Conservation (phyloP, 2,797 vertebrate genomes). For the Cyclura pinguis region DNA sequence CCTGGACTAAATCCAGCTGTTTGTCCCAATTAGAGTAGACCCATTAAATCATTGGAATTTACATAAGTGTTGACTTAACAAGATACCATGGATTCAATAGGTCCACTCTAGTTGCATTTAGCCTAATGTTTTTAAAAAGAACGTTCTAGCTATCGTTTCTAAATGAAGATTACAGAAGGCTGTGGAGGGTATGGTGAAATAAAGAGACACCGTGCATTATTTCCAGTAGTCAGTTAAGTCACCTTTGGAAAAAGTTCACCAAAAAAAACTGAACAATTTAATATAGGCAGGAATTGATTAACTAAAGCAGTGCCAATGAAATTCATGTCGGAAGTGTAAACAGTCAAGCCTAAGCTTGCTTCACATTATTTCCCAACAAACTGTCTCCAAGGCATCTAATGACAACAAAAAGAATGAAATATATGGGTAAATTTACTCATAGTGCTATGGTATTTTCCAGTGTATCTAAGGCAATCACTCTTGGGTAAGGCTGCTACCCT, state of each 20-base stretch:
- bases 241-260: not conserved
- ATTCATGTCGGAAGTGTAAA: not conserved
- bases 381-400: not conserved
- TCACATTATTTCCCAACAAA: constrained; percentile 11
- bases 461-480: not conserved
- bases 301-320: not conserved
- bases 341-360: constrained; percentile 18
- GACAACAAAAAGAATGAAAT: not conserved
- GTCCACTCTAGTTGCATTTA: too few relatives aligned
- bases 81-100: too few relatives aligned
- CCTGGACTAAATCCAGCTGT: too few relatives aligned
- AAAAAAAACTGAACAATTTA: not conserved
- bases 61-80: too few relatives aligned
- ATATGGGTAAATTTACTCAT: not conserved
- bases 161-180: not conserved
- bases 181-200: not conserved
- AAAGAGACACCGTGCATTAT: not conserved
- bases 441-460: not conserved
- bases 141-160: not conserved
- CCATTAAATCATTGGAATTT: too few relatives aligned
- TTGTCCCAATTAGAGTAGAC: too few relatives aligned
- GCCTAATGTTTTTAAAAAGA: not conserved
- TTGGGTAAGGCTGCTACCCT: not conserved
- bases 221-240: not conserved
- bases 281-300: not conserved